These are phyloP conservation scores for Strix uralensis DNA, from an alignment of 2,113 vertebrate species.

Conservation along the genomic window DNA sequence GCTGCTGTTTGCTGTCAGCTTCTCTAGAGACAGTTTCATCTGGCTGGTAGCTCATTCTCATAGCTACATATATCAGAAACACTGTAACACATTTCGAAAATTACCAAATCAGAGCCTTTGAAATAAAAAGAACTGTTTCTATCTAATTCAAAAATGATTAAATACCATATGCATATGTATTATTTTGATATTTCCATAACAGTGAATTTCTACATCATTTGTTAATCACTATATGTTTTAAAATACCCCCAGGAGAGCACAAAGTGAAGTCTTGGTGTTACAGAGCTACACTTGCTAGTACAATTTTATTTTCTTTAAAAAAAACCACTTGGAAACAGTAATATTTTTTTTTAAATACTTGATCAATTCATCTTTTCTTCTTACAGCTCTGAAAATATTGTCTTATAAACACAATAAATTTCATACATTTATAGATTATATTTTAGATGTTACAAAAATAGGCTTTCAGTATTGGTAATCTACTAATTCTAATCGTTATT, in stretches of 20 bases:
- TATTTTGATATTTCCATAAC: neutral
- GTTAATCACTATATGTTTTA: neutral
- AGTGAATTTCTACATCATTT: neutral
- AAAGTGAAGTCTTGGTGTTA: neutral
- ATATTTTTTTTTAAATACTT: neutral
- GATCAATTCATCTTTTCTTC: neutral
- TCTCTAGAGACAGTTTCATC: neutral
- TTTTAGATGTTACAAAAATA: neutral
- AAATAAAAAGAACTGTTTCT: neutral
- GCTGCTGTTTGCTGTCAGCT: neutral
- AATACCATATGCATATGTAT: neutral
- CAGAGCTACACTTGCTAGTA: neutral
- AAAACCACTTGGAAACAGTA: neutral
- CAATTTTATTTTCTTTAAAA: neutral
- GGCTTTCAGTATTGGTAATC: neutral
- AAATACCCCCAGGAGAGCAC: neutral
- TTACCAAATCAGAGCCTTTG: neutral
- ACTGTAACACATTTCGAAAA: neutral
- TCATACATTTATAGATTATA: neutral
- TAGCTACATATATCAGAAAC: neutral
- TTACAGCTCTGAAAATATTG: neutral
- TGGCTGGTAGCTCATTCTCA: neutral
- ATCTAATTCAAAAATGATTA: neutral
- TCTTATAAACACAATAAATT: neutral
- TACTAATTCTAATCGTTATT: neutral